Percentiles rank a stretch among this genome's conserved stretches.
phyloP scores from a whole-genome alignment of 2,888 invertebrate species.

The Tenthredo livida region DNA sequence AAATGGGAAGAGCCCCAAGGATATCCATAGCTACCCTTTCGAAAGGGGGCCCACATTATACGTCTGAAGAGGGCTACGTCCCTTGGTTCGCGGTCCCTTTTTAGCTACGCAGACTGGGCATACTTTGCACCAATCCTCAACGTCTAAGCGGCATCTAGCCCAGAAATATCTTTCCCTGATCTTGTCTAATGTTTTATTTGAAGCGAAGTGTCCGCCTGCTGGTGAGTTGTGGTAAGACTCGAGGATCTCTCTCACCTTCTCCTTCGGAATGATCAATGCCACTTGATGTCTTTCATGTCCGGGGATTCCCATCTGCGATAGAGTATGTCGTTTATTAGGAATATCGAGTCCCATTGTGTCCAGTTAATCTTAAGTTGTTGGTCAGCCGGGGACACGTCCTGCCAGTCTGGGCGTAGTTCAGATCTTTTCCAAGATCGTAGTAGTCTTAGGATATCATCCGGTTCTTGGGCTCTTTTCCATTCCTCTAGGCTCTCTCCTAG shows the following conservation, averaged over 20 bases:
- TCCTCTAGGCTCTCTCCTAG: no score
- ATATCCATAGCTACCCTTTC: constrained; percentile 54
- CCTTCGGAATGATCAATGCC: constrained; percentile 55
- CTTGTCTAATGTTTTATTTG: constrained; percentile 63
- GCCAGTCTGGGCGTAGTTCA: constrained; percentile 54
- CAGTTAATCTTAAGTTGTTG: constrained; percentile 53
- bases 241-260: constrained; percentile 55
- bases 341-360: no score
- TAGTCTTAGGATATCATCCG: background rate
- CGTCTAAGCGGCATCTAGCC: constrained; percentile 54
- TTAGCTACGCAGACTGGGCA: background rate
- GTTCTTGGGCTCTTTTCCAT: background rate
- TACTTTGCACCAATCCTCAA: constrained; percentile 61
- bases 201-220: constrained; percentile 64
- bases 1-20: no score
- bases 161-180: constrained; percentile 64
- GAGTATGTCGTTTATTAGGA: no score
- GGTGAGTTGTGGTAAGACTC: constrained; percentile 61
- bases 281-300: background rate
- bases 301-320: no score
- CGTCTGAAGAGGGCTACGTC: constrained; percentile 57
- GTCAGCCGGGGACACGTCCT: constrained; percentile 50
- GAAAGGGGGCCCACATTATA: constrained; percentile 61
- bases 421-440: constrained; percentile 9
- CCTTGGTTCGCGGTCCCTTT: constrained; percentile 58